Conservation (phyloP, 2,113 vertebrate genomes). For the Nanorana parkeri region DNA sequence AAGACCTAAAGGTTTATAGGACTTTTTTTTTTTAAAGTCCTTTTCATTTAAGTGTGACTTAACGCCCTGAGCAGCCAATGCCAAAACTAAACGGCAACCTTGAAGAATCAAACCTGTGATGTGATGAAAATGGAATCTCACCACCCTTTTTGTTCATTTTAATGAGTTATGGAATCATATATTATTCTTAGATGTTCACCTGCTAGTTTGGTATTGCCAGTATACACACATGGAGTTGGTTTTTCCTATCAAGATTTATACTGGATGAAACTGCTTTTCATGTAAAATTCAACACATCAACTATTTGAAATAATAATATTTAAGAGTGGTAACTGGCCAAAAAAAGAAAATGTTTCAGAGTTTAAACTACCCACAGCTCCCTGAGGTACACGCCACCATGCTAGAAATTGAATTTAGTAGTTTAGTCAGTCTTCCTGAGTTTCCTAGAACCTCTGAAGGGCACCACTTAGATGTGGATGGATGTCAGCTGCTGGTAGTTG, state of each 20-base stretch:
- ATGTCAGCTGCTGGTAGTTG: constrained; percentile 50
- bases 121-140: constrained; percentile 58
- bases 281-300: constrained; percentile 59
- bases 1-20: constrained; percentile 1
- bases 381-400: constrained; percentile 51
- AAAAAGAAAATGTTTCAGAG: constrained; percentile 55
- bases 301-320: constrained; percentile 58
- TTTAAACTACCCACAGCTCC: constrained; percentile 53
- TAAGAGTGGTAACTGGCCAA: constrained; percentile 56
- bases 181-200: constrained; percentile 59
- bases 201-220: constrained; percentile 53
- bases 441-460: constrained; percentile 46
- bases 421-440: constrained; percentile 53
- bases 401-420: constrained; percentile 54
- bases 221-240: constrained; percentile 58
- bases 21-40: constrained; percentile 32
- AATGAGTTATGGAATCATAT: constrained; percentile 57
- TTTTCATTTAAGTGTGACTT: constrained; percentile 44
- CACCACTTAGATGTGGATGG: constrained; percentile 46
- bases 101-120: constrained; percentile 57
- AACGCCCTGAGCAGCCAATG: not conserved
- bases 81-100: constrained; percentile 54
- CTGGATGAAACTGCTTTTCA: constrained; percentile 57
- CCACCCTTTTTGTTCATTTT: constrained; percentile 58
- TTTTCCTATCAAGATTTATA: constrained; percentile 58